These are phyloP conservation scores for Calameuta pallipes DNA, from an alignment of 2,888 invertebrate species.

Conservation along the genomic window DNA sequence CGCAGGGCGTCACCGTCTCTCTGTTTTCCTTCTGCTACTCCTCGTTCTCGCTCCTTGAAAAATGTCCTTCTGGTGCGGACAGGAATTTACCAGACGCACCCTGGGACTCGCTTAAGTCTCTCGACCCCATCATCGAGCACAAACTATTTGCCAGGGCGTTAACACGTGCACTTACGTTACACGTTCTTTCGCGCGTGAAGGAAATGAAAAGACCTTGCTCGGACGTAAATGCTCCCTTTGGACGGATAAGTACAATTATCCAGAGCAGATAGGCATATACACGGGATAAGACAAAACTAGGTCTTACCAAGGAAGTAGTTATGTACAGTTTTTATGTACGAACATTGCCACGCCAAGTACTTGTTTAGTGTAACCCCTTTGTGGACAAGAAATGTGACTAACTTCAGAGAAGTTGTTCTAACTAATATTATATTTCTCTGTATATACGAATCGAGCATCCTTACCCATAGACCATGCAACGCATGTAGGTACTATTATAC, in stretches of 20 bases:
- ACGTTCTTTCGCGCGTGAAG: background rate
- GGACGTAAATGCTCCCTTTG: background rate
- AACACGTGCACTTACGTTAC: background rate
- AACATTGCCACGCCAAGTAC: background rate
- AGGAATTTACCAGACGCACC: background rate
- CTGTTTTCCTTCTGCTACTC: background rate
- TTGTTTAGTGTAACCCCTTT: background rate
- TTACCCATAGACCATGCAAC: background rate
- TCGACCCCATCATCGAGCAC: background rate
- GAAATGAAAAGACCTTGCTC: background rate
- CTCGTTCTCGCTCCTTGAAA: background rate
- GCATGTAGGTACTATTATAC: background rate
- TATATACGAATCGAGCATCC: background rate
- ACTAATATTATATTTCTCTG: background rate
- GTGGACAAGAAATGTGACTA: background rate
- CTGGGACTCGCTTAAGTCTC: background rate
- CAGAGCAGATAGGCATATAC: constrained; percentile 22
- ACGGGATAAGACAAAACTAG: constrained; percentile 35
- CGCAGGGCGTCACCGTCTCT: background rate
- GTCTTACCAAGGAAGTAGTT: constrained; percentile 40
- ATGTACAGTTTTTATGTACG: background rate
- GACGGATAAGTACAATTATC: constrained; percentile 27
- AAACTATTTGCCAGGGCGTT: background rate
- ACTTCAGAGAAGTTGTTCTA: background rate
- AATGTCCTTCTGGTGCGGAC: background rate